phyloP scores from a whole-genome alignment of 2,888 invertebrate species.

The Dolomedes plantarius region DNA sequence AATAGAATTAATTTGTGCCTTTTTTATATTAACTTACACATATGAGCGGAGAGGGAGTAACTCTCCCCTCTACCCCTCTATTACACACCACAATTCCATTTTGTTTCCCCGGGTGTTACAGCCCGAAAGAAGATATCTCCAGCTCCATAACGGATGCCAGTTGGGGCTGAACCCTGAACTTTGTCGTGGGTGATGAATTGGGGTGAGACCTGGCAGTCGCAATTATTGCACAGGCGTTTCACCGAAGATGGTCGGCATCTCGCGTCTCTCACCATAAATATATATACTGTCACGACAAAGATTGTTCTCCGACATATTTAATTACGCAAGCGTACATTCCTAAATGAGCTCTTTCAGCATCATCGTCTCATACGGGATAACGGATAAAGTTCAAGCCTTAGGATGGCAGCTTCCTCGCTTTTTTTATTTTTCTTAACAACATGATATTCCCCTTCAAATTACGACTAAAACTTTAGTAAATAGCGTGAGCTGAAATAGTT shows the following conservation, averaged over 20 bases:
- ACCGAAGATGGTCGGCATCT: neutral
- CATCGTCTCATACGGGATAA: neutral
- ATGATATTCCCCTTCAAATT: no score
- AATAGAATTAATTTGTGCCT: no score
- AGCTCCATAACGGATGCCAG: neutral
- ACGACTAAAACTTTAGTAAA: no score
- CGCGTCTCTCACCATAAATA: neutral
- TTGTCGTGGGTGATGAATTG: neutral
- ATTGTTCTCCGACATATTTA: constrained; percentile 1
- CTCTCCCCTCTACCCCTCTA: no score
- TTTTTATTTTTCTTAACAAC: no score
- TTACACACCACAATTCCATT: neutral
- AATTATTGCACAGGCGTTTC: neutral
- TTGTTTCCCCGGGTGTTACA: neutral
- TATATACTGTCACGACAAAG: neutral
- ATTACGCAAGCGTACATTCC: neutral
- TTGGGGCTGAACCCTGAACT: neutral
- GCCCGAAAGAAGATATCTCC: constrained; percentile 4
- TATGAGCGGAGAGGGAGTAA: no score
- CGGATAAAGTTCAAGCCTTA: no score
- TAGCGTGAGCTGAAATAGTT: no score
- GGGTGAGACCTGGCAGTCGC: neutral
- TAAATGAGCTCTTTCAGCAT: neutral
- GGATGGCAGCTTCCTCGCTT: no score
- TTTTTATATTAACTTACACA: no score